Evolutionary conservation across 2,797 vertebrate genomes (phyloP), one percentile per base, ranked within the genome.

Genomic region (Esox masquinongy): DNA sequence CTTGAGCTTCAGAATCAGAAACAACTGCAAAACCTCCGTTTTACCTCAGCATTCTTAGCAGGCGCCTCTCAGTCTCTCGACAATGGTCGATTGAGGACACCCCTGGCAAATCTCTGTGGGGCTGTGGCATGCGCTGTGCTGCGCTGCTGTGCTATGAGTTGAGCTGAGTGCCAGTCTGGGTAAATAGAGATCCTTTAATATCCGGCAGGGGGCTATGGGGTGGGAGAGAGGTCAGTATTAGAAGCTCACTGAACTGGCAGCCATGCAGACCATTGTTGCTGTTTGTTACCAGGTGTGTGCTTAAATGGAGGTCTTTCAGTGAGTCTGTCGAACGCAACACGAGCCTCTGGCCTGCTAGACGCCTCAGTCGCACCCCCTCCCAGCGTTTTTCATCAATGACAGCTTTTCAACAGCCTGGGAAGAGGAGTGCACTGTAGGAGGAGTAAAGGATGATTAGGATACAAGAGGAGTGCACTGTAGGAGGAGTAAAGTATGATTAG

Each of bases 151-250:
- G 71, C 36, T 84, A 78, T 39, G 86, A 83, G 89, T 88, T 91
- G 59, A 29, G 59, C 59, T 61, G 85, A 87, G 83, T 92, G 89
- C 88, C 89, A 91, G 84, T 85, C 85, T 88, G 84, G 88, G 86
- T 87, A 92, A 93, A 93, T 92, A 93, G 90, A 90, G 85, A 85
- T 87, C 86, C 88, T 93, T 93, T 95, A 89, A 92, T 90, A 91
- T 90, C 87, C 78, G 70, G 79, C 77, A 81, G 82, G 72, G 78
- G 2, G 81, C 79, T 9, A 75, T 87, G 77, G 80, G 85, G 85
- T 34, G 66, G 64, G 71, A 81, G 85, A 84, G 85, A 66, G 76
- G 86, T 88, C 87, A 85, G 80, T 77, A 73, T 85, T 85, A 80
- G 79, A 83, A 84, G 85, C 89, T 91, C 89, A 89, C 88, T 87